Percentiles rank a stretch among this genome's conserved stretches.
These are phyloP conservation scores for Incurvaria masculella DNA, from an alignment of 2,888 invertebrate species.

Conservation along the genomic window DNA sequence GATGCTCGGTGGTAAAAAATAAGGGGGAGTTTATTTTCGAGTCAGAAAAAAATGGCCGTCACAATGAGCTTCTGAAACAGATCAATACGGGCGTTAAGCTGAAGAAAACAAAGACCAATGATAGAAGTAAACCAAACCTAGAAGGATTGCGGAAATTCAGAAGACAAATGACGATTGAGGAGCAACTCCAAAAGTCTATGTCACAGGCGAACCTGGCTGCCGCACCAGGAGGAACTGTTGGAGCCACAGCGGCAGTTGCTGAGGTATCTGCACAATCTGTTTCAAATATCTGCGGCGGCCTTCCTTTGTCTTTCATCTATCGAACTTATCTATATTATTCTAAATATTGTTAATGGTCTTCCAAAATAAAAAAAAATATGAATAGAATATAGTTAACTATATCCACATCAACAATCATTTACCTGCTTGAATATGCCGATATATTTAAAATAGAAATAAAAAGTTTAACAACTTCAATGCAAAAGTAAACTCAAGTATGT, in stretches of 20 bases:
- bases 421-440: too few relatives aligned
- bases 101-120: constrained; percentile 76
- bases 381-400: too few relatives aligned
- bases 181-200: constrained; percentile 81
- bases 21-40: constrained; percentile 83
- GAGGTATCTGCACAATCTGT: neutral
- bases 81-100: constrained; percentile 75
- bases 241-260: neutral
- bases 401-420: too few relatives aligned
- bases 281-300: too few relatives aligned
- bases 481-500: too few relatives aligned
- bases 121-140: constrained; percentile 80
- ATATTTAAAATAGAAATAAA: too few relatives aligned
- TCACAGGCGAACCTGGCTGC: constrained; percentile 62
- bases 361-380: too few relatives aligned
- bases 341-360: too few relatives aligned
- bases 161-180: constrained; percentile 86
- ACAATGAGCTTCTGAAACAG: constrained; percentile 76
- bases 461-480: too few relatives aligned
- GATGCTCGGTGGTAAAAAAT: constrained; percentile 62
- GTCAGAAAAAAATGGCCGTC: constrained; percentile 76
- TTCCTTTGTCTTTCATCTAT: too few relatives aligned
- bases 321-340: too few relatives aligned
- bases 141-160: constrained; percentile 84
- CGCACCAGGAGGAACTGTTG: constrained; percentile 32